These are phyloP conservation scores for Halcyon senegalensis DNA, from an alignment of 2,113 vertebrate genomes.

Conservation along the genomic window DNA sequence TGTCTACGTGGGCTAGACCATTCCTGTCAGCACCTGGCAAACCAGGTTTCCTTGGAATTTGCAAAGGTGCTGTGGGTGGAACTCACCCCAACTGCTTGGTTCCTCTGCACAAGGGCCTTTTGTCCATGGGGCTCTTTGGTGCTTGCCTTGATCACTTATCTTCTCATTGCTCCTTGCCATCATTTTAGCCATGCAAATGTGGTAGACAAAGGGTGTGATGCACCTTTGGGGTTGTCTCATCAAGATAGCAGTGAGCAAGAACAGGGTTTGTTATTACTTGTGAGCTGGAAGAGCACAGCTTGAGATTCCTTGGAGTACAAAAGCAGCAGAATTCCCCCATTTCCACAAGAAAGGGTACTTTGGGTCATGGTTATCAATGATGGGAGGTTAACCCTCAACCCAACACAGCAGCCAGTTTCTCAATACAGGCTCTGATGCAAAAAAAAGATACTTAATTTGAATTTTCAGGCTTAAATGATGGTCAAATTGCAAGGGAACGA, in stretches of 20 bases:
- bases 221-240: not conserved
- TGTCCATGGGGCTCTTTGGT: not conserved
- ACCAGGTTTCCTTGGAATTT: not conserved
- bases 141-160: not conserved
- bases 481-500: not conserved
- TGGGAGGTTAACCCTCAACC: not conserved
- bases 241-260: accelerated
- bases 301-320: not conserved
- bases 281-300: not conserved
- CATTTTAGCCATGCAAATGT: not conserved
- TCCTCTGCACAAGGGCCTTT: not conserved
- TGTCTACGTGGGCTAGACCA: not conserved
- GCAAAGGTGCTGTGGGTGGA: not conserved
- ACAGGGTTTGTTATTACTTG: accelerated
- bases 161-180: not conserved
- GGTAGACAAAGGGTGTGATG: not conserved
- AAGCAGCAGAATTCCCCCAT: not conserved
- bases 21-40: not conserved
- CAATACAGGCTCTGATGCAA: not conserved
- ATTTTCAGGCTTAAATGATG: not conserved
- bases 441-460: not conserved
- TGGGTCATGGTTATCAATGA: not conserved
- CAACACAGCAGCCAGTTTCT: not conserved
- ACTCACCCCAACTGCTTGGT: not conserved
- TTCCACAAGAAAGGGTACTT: not conserved